phyloP scores from a whole-genome alignment of 1,140 invertebrate species.

The Leptopilina boulardi region DNA sequence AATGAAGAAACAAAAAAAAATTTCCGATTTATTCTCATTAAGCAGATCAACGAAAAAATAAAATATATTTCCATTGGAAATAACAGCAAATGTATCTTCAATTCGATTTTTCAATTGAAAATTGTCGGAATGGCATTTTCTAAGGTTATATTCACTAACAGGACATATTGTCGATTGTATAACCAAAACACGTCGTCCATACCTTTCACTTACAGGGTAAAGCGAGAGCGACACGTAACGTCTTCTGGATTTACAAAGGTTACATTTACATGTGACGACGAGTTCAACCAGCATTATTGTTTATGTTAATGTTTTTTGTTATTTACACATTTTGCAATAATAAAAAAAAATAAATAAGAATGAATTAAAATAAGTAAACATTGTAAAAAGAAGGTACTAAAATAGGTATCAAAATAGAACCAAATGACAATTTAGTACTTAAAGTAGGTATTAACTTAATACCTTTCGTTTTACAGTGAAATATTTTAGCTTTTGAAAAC shows the following conservation, averaged over 20 bases:
- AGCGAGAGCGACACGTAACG: slow-evolving; percentile 51
- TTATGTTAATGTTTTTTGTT: slow-evolving; percentile 45
- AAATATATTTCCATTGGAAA: background rate
- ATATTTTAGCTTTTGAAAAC: no score
- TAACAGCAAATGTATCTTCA: background rate
- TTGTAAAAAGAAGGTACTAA: no score
- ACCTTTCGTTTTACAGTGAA: no score
- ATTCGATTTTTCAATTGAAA: background rate
- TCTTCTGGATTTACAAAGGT: slow-evolving; percentile 57
- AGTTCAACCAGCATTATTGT: slow-evolving; percentile 48
- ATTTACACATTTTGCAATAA: slow-evolving; percentile 50
- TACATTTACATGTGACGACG: slow-evolving; percentile 57
- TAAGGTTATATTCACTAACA: slow-evolving; percentile 22
- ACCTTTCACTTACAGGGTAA: slow-evolving; percentile 57
- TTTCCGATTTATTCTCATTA: background rate
- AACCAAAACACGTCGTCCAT: slow-evolving; percentile 42
- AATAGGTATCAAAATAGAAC: no score
- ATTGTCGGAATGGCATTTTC: slow-evolving; percentile 30
- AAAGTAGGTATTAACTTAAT: no score
- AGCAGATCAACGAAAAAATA: background rate
- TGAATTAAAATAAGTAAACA: no score
- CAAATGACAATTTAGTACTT: no score
- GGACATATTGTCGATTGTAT: slow-evolving; percentile 39
- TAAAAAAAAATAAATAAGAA: background rate
- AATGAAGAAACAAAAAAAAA: no score